A percentile compares a stretch with the other conserved stretches of the same genome.
Evolutionary conservation across 2,797 vertebrate genomes (phyloP).

Genomic region (Uromys caudimaculatus): DNA sequence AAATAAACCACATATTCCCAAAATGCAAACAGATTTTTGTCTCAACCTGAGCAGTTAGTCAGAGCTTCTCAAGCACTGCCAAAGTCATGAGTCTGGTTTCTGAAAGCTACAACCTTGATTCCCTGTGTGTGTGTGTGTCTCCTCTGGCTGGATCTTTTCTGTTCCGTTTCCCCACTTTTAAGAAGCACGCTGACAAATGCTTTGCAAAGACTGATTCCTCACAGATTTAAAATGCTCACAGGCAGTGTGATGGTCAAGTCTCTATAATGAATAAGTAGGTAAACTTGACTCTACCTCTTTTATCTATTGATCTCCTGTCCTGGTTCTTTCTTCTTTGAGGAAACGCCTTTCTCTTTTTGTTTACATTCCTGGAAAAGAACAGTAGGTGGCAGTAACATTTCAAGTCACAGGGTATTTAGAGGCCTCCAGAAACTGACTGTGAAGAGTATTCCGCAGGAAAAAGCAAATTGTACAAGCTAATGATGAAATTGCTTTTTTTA

Average conservation of each 20-base stretch:
- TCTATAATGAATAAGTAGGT: neutral
- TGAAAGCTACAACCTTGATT: neutral
- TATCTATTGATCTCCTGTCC: neutral
- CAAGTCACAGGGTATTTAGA: constrained; percentile 37
- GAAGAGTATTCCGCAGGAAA: neutral
- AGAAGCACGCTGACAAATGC: neutral
- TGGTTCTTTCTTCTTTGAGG: neutral
- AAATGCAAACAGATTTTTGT: neutral
- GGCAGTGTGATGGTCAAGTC: neutral
- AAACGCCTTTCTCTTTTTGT: neutral
- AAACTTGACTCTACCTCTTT: neutral
- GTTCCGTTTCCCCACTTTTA: neutral
- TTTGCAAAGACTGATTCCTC: constrained; percentile 1
- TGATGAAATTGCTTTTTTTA: neutral
- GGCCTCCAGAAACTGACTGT: neutral
- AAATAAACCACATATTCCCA: neutral
- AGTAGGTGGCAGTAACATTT: constrained; percentile 86
- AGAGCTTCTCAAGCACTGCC: neutral
- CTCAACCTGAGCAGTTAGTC: neutral
- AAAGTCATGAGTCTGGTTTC: neutral
- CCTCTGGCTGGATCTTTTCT: constrained; percentile 21
- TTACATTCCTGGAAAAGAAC: constrained; percentile 74
- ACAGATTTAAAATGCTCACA: neutral
- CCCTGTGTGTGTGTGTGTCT: neutral
- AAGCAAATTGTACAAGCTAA: constrained; percentile 14